Evolutionary conservation across 2,888 invertebrate genomes (phyloP).

Genomic region (Exocentrus adspersus): DNA sequence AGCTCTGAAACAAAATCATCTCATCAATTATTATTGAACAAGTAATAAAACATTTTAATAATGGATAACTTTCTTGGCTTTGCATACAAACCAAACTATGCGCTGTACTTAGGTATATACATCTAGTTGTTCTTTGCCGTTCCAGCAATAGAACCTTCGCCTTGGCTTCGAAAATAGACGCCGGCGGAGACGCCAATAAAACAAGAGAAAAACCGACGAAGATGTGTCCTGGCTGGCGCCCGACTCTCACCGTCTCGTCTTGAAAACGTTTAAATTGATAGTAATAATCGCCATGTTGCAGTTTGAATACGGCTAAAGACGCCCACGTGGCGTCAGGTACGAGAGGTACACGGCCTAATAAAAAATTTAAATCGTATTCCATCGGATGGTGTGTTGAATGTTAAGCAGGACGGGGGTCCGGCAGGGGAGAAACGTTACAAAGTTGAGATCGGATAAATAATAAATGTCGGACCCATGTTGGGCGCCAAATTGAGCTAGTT

Average conservation of each 20-base stretch:
- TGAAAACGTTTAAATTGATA: slow-evolving; percentile 8
- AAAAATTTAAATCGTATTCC: too few relatives aligned
- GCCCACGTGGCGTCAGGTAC: slow-evolving; percentile 7
- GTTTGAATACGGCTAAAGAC: slow-evolving; percentile 11
- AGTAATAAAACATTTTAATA: too few relatives aligned
- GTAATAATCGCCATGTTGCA: background rate
- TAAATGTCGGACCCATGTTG: too few relatives aligned
- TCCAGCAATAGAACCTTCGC: background rate
- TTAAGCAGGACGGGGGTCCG: too few relatives aligned
- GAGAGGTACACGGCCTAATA: slow-evolving; percentile 2
- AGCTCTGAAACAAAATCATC: background rate
- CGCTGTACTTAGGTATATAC: too few relatives aligned
- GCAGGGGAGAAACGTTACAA: too few relatives aligned
- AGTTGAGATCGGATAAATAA: too few relatives aligned
- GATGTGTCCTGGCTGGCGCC: background rate
- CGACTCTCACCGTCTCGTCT: background rate
- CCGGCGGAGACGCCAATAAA: background rate
- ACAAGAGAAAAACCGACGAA: background rate
- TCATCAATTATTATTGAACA: too few relatives aligned
- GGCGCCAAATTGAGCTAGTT: too few relatives aligned
- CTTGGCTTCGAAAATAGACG: background rate
- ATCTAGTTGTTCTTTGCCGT: background rate
- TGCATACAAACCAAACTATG: too few relatives aligned
- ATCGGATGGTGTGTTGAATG: too few relatives aligned
- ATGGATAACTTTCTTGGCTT: too few relatives aligned